Base-by-base conservation (phyloP, 2,888 invertebrate genomes). In the Ennomos quercinarius region DNA sequence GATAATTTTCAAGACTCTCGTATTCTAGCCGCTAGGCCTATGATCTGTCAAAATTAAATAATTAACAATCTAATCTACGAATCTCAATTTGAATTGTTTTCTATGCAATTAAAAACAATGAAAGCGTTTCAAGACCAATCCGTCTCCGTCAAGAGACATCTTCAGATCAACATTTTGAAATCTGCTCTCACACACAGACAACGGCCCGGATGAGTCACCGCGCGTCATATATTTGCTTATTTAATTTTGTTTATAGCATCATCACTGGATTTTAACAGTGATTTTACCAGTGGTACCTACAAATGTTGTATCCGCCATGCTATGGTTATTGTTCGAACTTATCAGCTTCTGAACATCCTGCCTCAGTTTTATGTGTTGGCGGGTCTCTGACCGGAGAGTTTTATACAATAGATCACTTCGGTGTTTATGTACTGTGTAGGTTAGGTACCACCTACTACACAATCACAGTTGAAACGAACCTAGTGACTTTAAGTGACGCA, bases 241-340 rank as follows among this genome's bases (percentile, higher is more conserved):
- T 58, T 53, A 49, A 46, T 53, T 56, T 58, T 53, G 53, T 49
- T 55, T 52, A 44, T 60, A 51, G 54, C 53, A 6, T 27, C 53
- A 57, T 65, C 66, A 68, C 66, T 66, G 64, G 66, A 63, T 65
- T n/a, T n/a, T n/a, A n/a, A n/a, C n/a, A n/a, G n/a, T n/a, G 64
- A 64, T 62, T 52, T 43, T 44, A 49, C 43, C 48, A 52, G 45
- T 38, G 3, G 17, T n/a, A n/a, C n/a, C 2, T 17, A 51, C 47
- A 35, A 27, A 51, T 61, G 49, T 48, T 71, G 75, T 73, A 77
- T 78, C 78, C 78, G 76, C 69, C 76, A 71, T 63, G 57, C 70
- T 77, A 71, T 63, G 57, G 55, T n/a, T 58, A 72, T 74, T 77
- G 70, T 74, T 75, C 62, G 67, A 48, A 64, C 66, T 71, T 80